Conservation (phyloP, 53 echinoderm and acorn worm species). For the Temnopleurus reevesii region DNA sequence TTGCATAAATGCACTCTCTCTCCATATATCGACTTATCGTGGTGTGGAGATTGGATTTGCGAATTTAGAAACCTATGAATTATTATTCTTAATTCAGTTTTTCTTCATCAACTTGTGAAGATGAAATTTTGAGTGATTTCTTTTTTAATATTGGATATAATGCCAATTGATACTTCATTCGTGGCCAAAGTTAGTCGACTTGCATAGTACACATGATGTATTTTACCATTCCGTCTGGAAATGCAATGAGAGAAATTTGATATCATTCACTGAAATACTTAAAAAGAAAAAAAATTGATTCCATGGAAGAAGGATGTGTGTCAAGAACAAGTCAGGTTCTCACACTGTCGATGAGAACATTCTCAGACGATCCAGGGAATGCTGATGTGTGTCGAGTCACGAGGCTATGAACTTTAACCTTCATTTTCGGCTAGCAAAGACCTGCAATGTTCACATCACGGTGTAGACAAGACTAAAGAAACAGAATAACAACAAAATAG, state of each 20-base stretch:
- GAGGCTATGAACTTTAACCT: slow-evolving; percentile 22
- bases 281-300: too few relatives aligned
- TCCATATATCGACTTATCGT: too few relatives aligned
- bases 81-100: too few relatives aligned
- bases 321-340: not conserved
- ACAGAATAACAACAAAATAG: slow-evolving; percentile 17
- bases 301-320: not conserved
- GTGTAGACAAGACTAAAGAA: not conserved
- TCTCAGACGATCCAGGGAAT: slow-evolving; percentile 7
- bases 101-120: too few relatives aligned
- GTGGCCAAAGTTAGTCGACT: too few relatives aligned
- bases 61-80: too few relatives aligned
- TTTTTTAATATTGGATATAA: too few relatives aligned
- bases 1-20: too few relatives aligned
- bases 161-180: too few relatives aligned
- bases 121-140: too few relatives aligned
- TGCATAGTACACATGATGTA: too few relatives aligned
- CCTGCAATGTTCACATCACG: not conserved
- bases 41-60: too few relatives aligned
- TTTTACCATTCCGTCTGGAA: not conserved
- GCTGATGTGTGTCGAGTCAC: slow-evolving; percentile 25
- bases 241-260: not conserved
- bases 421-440: not conserved
- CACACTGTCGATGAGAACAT: not conserved
- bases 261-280: not conserved